These are phyloP conservation scores for Malurus cyaneus DNA, from an alignment of 2,113 vertebrate species.

Conservation along the genomic window DNA sequence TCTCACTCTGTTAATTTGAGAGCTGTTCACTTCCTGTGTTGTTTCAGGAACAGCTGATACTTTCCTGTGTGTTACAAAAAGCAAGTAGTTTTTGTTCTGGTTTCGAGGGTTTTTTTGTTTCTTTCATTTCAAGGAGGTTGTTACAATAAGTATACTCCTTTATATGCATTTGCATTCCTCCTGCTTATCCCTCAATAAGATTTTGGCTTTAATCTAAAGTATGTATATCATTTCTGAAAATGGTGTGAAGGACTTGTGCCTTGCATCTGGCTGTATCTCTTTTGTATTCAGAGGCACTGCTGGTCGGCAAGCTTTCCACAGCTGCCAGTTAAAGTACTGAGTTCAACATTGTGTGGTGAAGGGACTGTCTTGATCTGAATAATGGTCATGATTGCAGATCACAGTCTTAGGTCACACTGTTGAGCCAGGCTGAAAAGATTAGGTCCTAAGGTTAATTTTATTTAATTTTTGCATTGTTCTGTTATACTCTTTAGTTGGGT, in stretches of 20 bases:
- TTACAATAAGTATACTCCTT: neutral
- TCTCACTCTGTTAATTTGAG: neutral
- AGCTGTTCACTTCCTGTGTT: neutral
- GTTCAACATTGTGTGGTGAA: neutral
- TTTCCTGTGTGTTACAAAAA: neutral
- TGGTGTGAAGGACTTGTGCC: neutral
- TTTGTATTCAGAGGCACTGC: neutral
- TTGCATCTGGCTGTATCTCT: neutral
- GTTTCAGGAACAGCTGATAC: neutral
- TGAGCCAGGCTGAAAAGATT: neutral
- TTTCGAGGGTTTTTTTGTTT: neutral
- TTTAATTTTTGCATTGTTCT: neutral
- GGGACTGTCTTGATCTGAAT: neutral
- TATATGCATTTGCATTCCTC: neutral
- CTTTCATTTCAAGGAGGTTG: neutral
- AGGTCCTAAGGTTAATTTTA: neutral
- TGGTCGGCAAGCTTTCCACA: neutral
- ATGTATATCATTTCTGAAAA: accelerated
- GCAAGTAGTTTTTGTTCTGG: neutral
- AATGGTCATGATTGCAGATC: neutral
- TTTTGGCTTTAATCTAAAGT: neutral
- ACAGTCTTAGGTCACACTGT: neutral
- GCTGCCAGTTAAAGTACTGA: neutral
- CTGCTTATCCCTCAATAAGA: neutral
- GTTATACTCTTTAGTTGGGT: neutral